phyloP scores from a whole-genome alignment of 2,888 invertebrate species.

The Drosophila mulleri region DNA sequence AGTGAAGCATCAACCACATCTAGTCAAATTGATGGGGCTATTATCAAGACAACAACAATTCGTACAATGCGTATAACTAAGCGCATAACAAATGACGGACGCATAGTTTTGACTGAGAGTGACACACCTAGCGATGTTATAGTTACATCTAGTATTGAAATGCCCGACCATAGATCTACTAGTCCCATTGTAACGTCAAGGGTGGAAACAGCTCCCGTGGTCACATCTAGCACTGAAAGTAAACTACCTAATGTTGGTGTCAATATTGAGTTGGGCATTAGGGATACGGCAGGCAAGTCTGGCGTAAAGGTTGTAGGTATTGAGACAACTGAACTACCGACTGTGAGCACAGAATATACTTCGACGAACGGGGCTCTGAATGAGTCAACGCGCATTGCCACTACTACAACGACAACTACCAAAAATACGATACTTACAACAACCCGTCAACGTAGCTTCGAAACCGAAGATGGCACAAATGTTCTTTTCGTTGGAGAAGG shows the following conservation, averaged over 20 bases:
- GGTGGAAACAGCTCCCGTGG: constrained; percentile 36
- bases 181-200: constrained; percentile 58
- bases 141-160: constrained; percentile 80
- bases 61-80: constrained; percentile 82
- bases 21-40: constrained; percentile 76
- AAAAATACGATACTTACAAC: constrained; percentile 79
- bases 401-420: constrained; percentile 74
- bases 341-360: constrained; percentile 22
- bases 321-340: constrained; percentile 69
- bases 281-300: constrained; percentile 49
- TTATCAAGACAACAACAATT: constrained; percentile 83
- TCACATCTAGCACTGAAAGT: constrained; percentile 44
- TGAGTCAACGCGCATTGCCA: constrained; percentile 55
- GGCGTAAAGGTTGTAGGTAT: constrained; percentile 74
- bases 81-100: constrained; percentile 80
- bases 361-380: constrained; percentile 47
- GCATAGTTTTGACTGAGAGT: constrained; percentile 75
- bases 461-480: constrained; percentile 80
- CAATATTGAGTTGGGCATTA: constrained; percentile 59
- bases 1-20: constrained; percentile 72
- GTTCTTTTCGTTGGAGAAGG: constrained; percentile 82
- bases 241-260: constrained; percentile 59
- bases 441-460: constrained; percentile 78
- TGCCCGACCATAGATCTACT: constrained; percentile 71
- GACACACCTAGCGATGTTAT: constrained; percentile 77